A percentile compares a stretch with the other conserved stretches of the same genome.
phyloP scores from a whole-genome alignment of 1,140 invertebrate species.

The Yoshiicerus persimilis region DNA sequence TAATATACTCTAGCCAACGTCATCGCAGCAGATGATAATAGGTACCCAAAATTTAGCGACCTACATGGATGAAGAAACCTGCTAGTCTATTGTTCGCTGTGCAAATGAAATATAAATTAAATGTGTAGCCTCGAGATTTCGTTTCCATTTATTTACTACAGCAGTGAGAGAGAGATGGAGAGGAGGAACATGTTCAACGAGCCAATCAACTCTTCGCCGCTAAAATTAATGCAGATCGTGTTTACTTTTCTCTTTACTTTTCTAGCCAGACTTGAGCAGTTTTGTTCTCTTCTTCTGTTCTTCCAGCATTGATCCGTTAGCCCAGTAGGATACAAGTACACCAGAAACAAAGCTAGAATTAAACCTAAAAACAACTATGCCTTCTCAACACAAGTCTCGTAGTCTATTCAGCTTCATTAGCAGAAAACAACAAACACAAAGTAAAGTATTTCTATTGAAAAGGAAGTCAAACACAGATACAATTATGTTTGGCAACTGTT shows the following conservation, averaged over 20 bases:
- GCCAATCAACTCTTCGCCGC: neutral
- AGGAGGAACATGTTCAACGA: neutral
- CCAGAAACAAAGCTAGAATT: neutral
- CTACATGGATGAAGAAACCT: neutral
- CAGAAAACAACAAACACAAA: neutral
- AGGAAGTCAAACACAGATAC: too few species aligned
- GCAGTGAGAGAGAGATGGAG: neutral
- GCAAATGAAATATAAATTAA: neutral
- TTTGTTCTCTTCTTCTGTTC: neutral
- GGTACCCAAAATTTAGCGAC: too few species aligned
- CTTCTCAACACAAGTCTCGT: neutral
- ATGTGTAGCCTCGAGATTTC: neutral
- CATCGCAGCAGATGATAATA: too few species aligned
- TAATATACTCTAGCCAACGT: too few species aligned
- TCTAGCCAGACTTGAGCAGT: neutral
- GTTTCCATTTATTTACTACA: too few species aligned
- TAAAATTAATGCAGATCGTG: slow-evolving; percentile 18
- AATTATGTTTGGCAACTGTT: too few species aligned
- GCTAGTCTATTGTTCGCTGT: too few species aligned
- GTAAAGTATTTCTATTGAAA: neutral
- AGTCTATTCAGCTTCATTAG: neutral
- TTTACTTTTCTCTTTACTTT: neutral
- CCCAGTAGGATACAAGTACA: neutral
- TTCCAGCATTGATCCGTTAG: neutral
- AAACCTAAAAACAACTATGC: neutral